A percentile compares a stretch with the other conserved stretches of the same genome.
Evolutionary conservation across 1,140 invertebrate species (phyloP).

Genomic region (Brachystomella parvula): DNA sequence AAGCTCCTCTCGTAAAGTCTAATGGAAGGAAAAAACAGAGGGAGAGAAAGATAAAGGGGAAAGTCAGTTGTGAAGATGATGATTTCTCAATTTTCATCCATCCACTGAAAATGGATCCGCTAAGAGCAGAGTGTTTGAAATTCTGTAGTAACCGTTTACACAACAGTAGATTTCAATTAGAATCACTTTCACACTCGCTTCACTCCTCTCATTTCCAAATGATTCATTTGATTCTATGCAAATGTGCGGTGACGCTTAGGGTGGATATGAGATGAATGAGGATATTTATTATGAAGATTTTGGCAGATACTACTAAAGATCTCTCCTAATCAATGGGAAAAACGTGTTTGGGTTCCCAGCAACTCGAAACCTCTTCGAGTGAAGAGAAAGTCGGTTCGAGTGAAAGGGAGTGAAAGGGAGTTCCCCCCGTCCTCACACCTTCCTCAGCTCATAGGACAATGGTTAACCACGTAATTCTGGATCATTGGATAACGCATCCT

Average conservation of each 20-base stretch:
- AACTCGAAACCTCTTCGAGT: background rate
- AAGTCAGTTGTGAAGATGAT: background rate
- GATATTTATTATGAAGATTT: slow-evolving; percentile 30
- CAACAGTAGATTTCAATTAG: background rate
- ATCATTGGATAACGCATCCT: background rate
- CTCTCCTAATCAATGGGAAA: slow-evolving; percentile 31
- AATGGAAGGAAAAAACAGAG: slow-evolving; percentile 6
- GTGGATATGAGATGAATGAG: background rate
- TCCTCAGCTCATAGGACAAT: background rate
- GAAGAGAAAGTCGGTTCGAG: background rate
- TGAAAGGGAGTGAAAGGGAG: too few relatives aligned
- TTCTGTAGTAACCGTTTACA: background rate
- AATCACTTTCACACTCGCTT: background rate
- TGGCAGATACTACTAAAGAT: slow-evolving; percentile 28
- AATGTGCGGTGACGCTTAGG: background rate
- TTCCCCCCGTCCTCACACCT: too few relatives aligned
- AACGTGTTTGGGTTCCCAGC: slow-evolving; percentile 34
- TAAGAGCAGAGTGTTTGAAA: too few relatives aligned
- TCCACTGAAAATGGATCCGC: background rate
- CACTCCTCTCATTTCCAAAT: background rate
- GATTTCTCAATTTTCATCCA: background rate
- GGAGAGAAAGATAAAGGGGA: background rate
- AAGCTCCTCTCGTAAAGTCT: slow-evolving; percentile 12
- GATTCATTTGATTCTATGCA: background rate
- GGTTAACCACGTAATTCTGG: background rate